Evolutionary conservation across 2,888 invertebrate genomes (phyloP), one percentile per base, ranked within the genome.

Genomic region (Amphipyra berbera): DNA sequence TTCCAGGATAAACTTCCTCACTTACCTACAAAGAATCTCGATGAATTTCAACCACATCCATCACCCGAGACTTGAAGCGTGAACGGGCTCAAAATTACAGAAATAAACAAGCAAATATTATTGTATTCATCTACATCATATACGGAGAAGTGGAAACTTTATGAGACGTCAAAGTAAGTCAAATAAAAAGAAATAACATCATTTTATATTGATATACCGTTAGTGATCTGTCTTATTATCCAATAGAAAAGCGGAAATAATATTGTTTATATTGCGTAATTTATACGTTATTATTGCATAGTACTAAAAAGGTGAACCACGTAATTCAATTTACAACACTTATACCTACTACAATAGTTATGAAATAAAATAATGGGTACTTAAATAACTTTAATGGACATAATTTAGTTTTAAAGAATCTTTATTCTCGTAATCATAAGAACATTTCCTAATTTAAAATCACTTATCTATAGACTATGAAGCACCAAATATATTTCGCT

Each of bases 51-150:
- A 54, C 35, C 40, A 44, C 46, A 58, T 61, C 61, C 37, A 59
- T 73, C 66, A 68, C 7, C 12, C 10, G 40, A 33, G 6, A 15
- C 42, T 30, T 57, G 44, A 44, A 42, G 45, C 59, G 35, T 53
- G 13, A 59, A 75, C 66, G 57, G 10, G 15, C 33, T 52, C 54
- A 58, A 64, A 55, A 27, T 45, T n/a, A 33, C 15, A 45, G 14
- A 68, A 53, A 35, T 41, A 37, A 49, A 58, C 42, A 52, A 61
- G 45, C 13, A 53, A n/a, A 12, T 37, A 52, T 46, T 41, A 57
- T 52, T 69, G 60, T 56, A 55, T 66, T 58, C 48, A 30, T 50
- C 37, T 42, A 15, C 30, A 21, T 35, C 38, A 15, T 21, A 37
- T 38, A 45, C 21, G 42, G 10, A 52, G 50, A 52, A 7, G 27